Conservation (phyloP, 2,797 vertebrate genomes). For the Synaphobranchus kaupii region DNA sequence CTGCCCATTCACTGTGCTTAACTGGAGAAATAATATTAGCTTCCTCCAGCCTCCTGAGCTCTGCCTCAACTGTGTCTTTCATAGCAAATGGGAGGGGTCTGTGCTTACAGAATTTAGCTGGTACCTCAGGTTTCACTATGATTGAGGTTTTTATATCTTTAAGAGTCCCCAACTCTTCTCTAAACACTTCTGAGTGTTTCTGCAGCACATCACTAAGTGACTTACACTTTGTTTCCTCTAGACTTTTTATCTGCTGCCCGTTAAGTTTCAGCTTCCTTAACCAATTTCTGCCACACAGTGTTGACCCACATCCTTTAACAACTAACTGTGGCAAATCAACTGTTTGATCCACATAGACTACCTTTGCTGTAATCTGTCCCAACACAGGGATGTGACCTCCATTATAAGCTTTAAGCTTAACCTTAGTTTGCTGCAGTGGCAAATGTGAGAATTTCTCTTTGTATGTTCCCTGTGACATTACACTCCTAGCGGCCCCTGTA, state of each 20-base stretch:
- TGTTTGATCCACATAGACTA: too few species aligned
- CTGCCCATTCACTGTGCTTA: conserved; percentile 44
- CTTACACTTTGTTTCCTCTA: neutral
- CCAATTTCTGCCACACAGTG: conserved; percentile 37
- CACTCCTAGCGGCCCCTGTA: conserved; percentile 20
- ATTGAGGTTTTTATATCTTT: neutral
- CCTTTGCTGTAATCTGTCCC: conserved; percentile 18
- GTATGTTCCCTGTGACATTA: conserved; percentile 24
- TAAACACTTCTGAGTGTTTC: conserved; percentile 34
- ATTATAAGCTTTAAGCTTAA: conserved; percentile 30
- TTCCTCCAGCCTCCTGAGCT: conserved; percentile 31
- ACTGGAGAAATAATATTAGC: conserved; percentile 34
- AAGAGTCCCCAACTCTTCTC: conserved; percentile 32
- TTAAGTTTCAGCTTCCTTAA: conserved; percentile 27
- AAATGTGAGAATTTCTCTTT: conserved; percentile 4
- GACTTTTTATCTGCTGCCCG: conserved; percentile 29
- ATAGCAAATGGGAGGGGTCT: conserved; percentile 40
- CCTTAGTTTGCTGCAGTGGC: neutral
- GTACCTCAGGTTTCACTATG: conserved; percentile 21
- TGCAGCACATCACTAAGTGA: conserved; percentile 27
- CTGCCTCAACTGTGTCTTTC: conserved; percentile 36
- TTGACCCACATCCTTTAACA: conserved; percentile 3
- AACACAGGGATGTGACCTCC: conserved; percentile 16
- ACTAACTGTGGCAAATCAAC: too few species aligned
- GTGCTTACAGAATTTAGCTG: conserved; percentile 33